Conservation (phyloP, 2,888 invertebrate genomes). For the Paralinhomoeus sp. region DNA sequence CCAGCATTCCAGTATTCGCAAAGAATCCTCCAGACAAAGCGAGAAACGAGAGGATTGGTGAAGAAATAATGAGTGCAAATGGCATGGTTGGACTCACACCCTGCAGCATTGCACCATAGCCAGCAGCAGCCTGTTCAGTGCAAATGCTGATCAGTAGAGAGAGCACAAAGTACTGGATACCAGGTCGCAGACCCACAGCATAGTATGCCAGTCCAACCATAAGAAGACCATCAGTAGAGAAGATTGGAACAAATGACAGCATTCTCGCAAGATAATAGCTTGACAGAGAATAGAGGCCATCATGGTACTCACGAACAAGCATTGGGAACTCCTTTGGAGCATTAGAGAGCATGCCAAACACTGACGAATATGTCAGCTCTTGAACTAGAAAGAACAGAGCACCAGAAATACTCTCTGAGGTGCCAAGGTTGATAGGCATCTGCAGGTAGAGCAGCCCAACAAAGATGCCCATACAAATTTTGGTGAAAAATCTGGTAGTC, state of each 20-base stretch:
- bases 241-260: constrained; percentile 41
- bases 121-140: constrained; percentile 1
- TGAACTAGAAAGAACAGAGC: constrained; percentile 64
- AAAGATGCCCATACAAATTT: constrained; percentile 24
- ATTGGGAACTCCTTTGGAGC: constrained; percentile 66
- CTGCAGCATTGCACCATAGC: constrained; percentile 3
- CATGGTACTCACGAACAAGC: constrained; percentile 60
- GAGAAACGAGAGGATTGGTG: constrained; percentile 19
- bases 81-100: constrained; percentile 1
- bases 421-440: constrained; percentile 54
- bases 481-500: not conserved
- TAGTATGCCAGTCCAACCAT: constrained; percentile 64
- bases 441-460: constrained; percentile 64
- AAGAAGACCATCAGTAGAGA: constrained; percentile 54
- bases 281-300: constrained; percentile 58
- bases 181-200: constrained; percentile 37
- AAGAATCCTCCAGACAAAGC: constrained; percentile 18
- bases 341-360: constrained; percentile 58
- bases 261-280: constrained; percentile 15
- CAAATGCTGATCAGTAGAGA: not conserved
- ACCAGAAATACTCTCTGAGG: constrained; percentile 76
- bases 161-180: constrained; percentile 1
- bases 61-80: constrained; percentile 8
- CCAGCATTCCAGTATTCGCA: constrained; percentile 1
- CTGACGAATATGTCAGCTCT: constrained; percentile 73